Conservation (phyloP, 2,113 vertebrate genomes). For the Sceloporus undulatus region DNA sequence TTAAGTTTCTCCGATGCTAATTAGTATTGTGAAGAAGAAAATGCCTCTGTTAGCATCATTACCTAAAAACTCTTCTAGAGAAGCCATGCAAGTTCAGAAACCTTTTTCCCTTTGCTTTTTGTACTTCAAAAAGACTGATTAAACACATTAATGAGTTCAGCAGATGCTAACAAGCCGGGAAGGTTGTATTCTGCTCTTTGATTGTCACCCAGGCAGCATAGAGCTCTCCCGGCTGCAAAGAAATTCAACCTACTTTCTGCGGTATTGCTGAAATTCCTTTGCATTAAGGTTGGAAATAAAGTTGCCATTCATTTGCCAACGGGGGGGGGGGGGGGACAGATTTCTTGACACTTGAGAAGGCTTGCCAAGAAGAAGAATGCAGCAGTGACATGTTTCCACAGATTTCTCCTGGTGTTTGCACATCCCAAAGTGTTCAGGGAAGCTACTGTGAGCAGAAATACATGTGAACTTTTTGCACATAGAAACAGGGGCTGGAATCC, state of each 20-base stretch:
- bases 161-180: conserved; percentile 20
- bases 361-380: no score
- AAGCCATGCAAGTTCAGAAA: conserved; percentile 28
- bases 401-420: no score
- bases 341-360: no score
- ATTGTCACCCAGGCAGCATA: background rate
- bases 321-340: no score
- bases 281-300: no score
- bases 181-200: background rate
- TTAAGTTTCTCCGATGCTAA: conserved; percentile 45
- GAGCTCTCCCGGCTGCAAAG: background rate
- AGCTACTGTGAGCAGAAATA: no score
- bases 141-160: conserved; percentile 48
- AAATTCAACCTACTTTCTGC: background rate
- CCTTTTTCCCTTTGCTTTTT: background rate
- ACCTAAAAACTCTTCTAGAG: background rate
- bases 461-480: no score
- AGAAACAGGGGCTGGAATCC: no score
- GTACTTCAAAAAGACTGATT: conserved; percentile 4
- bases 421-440: no score
- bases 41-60: conserved; percentile 25
- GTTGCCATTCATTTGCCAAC: no score
- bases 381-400: no score
- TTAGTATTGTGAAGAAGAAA: conserved; percentile 40
- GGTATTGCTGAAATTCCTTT: background rate